Evolutionary conservation across 64 coral and sea anemone genomes (phyloP).

Genomic region (Porites australiensis): DNA sequence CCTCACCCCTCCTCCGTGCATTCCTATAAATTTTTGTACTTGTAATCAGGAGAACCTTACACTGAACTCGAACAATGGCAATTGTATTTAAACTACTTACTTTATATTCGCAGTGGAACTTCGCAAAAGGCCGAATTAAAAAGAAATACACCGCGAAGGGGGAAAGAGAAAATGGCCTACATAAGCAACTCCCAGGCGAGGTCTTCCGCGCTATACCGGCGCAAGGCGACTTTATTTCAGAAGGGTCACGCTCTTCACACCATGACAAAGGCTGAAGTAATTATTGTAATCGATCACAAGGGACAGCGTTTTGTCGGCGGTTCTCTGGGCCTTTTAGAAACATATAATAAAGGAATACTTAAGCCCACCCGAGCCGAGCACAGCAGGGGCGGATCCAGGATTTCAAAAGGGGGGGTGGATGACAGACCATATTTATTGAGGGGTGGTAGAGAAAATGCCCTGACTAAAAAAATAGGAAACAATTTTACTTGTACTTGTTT

Average conservation of each 20-base stretch:
- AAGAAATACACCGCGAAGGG: constrained; percentile 17
- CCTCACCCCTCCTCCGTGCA: neutral
- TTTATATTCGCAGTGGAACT: constrained; percentile 1
- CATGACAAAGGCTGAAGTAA: constrained; percentile 4
- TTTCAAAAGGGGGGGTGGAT: too few species aligned
- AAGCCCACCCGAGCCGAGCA: constrained; percentile 13
- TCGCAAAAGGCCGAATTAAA: constrained; percentile 19
- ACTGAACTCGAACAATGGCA: neutral
- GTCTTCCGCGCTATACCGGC: constrained; percentile 21
- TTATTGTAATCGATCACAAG: constrained; percentile 21
- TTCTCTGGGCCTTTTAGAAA: constrained; percentile 2
- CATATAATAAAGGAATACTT: constrained; percentile 20
- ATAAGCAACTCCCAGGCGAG: constrained; percentile 6
- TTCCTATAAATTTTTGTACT: neutral
- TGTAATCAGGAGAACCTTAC: constrained; percentile 18
- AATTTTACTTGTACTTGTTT: too few species aligned
- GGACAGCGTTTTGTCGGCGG: constrained; percentile 13
- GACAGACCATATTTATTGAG: too few species aligned
- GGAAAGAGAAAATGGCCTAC: constrained; percentile 11
- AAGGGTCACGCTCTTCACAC: constrained; percentile 10
- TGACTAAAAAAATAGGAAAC: too few species aligned
- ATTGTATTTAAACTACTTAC: neutral
- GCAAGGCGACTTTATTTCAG: constrained; percentile 22
- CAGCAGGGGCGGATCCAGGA: too few species aligned
- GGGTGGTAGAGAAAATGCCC: too few species aligned